Percentiles rank a stretch among this genome's conserved stretches.
Conservation (phyloP, 2,113 vertebrate species). For the Coregonus clupeaformis region DNA sequence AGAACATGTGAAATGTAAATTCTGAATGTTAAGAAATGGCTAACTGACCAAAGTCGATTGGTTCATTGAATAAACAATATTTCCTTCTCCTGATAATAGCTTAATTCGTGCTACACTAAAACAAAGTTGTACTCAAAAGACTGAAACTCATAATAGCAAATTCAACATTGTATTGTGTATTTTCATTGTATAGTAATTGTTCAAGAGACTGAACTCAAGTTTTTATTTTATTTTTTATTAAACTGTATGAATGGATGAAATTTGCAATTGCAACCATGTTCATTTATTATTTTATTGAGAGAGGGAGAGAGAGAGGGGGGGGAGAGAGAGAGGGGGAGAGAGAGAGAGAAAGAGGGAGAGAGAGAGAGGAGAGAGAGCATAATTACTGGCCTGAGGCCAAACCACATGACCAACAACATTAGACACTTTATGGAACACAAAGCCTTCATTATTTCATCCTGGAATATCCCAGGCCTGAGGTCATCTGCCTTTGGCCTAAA, state of each 20-base stretch:
- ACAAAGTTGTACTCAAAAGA: not conserved
- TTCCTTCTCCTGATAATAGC: slow-evolving; percentile 74
- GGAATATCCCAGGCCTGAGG: no score
- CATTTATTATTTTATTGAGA: not conserved
- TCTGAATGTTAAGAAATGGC: slow-evolving; percentile 76
- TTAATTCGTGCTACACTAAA: slow-evolving; percentile 61
- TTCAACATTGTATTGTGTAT: not conserved
- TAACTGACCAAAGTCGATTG: slow-evolving; percentile 84
- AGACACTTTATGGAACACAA: no score
- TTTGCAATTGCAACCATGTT: not conserved
- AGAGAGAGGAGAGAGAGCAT: no score
- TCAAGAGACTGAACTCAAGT: not conserved
- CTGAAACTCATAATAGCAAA: not conserved
- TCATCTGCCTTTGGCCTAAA: no score
- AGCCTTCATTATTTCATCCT: no score
- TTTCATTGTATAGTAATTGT: no score
- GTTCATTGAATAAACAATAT: slow-evolving; percentile 80
- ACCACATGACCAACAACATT: no score
- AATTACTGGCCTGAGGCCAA: no score
- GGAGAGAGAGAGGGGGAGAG: no score
- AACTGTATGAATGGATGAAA: not conserved
- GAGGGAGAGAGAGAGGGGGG: no score
- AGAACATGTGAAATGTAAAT: slow-evolving; percentile 73
- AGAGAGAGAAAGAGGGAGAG: no score
- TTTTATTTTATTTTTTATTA: not conserved